Conservation (phyloP, 1,140 invertebrate genomes). For the Cyrtorhinus lividipennis region DNA sequence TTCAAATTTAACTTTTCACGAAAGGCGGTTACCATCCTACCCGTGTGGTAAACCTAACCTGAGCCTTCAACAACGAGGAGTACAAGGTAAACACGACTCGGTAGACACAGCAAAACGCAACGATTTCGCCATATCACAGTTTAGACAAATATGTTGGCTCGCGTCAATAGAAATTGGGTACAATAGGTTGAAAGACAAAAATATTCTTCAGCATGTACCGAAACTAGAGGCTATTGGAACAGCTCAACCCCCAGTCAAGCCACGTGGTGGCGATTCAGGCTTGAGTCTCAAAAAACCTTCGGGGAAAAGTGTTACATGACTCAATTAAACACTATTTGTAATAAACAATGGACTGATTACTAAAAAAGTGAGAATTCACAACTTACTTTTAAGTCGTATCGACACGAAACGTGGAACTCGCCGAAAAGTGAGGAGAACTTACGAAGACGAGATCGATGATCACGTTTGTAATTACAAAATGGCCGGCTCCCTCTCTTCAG, state of each 20-base stretch:
- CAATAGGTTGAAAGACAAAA: background rate
- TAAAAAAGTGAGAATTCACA: constrained; percentile 11
- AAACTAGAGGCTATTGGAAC: no score
- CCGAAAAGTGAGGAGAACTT: no score
- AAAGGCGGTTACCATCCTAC: no score
- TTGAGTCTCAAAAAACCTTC: background rate
- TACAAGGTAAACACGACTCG: no score
- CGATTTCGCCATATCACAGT: background rate
- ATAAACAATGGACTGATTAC: background rate
- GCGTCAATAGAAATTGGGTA: background rate
- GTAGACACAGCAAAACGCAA: no score
- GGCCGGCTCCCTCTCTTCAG: no score
- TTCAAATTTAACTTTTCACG: no score
- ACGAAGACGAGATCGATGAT: no score
- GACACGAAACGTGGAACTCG: constrained; percentile 15
- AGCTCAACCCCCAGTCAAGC: background rate
- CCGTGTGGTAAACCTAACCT: no score
- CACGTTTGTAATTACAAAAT: no score
- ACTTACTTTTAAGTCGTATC: constrained; percentile 16
- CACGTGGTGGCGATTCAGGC: background rate
- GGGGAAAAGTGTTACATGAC: background rate
- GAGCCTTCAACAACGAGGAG: no score
- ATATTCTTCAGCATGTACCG: no score
- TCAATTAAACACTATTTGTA: background rate
- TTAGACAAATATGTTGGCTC: background rate